Percentiles rank a stretch among this genome's conserved stretches.
These are phyloP conservation scores for Schmidtea mediterranea DNA, from an alignment of 1,140 invertebrate genomes.

Conservation along the genomic window DNA sequence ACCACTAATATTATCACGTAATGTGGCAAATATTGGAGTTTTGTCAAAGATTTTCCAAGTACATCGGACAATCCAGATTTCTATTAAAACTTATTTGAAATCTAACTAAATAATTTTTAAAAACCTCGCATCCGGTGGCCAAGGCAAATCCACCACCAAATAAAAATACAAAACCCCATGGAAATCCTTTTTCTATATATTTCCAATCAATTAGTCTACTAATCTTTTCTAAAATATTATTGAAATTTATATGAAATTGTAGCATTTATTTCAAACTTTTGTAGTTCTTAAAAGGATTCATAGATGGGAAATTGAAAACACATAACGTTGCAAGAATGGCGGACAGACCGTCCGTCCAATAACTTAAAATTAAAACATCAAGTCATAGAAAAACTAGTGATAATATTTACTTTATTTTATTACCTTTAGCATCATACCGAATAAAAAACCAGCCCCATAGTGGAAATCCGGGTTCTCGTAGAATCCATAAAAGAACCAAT, in stretches of 20 bases:
- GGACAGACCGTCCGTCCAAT: conserved; percentile 20
- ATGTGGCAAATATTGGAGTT: conserved; percentile 14
- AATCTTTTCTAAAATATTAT: too few species aligned
- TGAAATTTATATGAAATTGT: too few species aligned
- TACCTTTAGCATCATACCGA: too few species aligned
- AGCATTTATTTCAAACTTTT: too few species aligned
- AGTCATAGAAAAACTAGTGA: too few species aligned
- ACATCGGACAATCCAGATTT: conserved; percentile 11
- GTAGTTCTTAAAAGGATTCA: conserved; percentile 9
- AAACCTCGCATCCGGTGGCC: conserved; percentile 24
- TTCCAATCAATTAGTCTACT: conserved; percentile 15
- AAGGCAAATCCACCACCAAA: conserved; percentile 56
- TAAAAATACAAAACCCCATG: conserved; percentile 30
- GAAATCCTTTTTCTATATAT: conserved; percentile 20
- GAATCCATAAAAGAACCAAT: too few species aligned
- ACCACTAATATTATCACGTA: conserved; percentile 18
- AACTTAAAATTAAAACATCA: conserved; percentile 15
- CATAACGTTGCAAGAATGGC: conserved; percentile 14
- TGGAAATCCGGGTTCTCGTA: too few species aligned
- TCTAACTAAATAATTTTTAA: too few species aligned
- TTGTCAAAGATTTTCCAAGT: conserved; percentile 15
- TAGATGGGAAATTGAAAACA: conserved; percentile 17
- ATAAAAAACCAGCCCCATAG: too few species aligned
- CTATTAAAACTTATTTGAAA: not conserved
- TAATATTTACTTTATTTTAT: too few species aligned